These are phyloP conservation scores for Pemphigus obesinymphae DNA, from an alignment of 1,140 invertebrate genomes.

Conservation along the genomic window DNA sequence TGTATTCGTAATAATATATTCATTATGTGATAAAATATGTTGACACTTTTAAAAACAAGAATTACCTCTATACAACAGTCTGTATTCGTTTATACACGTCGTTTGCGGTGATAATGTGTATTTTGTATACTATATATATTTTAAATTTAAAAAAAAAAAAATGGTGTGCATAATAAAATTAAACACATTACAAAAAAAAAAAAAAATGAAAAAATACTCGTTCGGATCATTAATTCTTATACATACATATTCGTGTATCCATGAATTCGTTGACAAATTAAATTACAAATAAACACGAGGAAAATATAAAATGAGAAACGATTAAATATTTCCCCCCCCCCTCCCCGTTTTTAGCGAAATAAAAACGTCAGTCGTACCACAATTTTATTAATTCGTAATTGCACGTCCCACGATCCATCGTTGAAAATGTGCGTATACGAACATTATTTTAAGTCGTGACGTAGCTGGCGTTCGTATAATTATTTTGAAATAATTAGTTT, in stretches of 20 bases:
- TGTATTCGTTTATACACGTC: not conserved
- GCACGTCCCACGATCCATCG: too few species aligned
- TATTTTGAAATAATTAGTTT: too few species aligned
- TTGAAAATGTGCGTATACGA: too few species aligned
- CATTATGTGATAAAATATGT: conserved; percentile 3
- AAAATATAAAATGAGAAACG: not conserved
- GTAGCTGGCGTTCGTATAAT: too few species aligned
- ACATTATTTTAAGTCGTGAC: too few species aligned
- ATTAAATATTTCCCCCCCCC: not conserved
- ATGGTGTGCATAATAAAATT: not conserved
- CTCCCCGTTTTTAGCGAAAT: not conserved
- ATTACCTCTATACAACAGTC: not conserved
- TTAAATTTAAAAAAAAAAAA: not conserved
- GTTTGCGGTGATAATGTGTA: not conserved
- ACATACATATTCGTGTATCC: too few species aligned
- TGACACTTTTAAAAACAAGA: not conserved
- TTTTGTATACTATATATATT: not conserved
- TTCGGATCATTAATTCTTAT: not conserved
- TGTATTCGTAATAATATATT: not conserved
- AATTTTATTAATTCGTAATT: too few species aligned
- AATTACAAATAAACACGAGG: not conserved
- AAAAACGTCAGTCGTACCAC: not conserved
- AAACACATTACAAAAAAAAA: not conserved
- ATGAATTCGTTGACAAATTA: not conserved
- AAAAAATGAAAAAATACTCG: not conserved